phyloP scores from a whole-genome alignment of 2,113 vertebrate genomes.

The Syrrhaptes paradoxus region DNA sequence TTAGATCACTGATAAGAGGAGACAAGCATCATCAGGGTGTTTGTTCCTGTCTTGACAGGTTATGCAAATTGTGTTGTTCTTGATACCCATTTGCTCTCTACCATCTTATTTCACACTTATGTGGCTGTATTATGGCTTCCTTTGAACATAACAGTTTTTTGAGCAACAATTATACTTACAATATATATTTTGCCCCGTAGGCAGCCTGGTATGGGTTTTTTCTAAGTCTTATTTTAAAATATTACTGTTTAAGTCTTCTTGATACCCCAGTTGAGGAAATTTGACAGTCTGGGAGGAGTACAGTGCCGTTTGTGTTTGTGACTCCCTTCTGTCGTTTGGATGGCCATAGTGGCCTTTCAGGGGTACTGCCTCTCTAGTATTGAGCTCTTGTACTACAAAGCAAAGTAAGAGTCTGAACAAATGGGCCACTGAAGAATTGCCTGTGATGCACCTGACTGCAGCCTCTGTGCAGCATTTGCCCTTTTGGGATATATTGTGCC shows the following conservation, averaged over 20 bases:
- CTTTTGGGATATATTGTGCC: background rate
- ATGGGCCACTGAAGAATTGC: background rate
- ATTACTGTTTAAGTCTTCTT: background rate
- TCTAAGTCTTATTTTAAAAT: background rate
- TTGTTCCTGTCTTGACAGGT: background rate
- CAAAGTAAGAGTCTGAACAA: background rate
- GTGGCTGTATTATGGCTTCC: background rate
- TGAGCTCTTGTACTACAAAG: background rate
- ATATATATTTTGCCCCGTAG: background rate
- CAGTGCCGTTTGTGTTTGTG: background rate
- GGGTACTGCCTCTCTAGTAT: background rate
- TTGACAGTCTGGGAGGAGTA: background rate
- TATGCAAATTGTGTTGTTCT: background rate
- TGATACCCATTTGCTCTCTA: background rate
- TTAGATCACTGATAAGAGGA: background rate
- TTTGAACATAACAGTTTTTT: background rate
- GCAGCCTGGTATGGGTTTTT: background rate
- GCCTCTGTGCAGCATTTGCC: background rate
- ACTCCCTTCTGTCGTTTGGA: background rate
- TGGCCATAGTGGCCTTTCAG: background rate
- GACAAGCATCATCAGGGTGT: background rate
- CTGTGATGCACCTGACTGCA: accelerated
- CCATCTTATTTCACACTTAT: background rate
- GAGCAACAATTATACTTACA: background rate
- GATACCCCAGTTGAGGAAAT: background rate